Conservation (phyloP, 2,113 vertebrate genomes). For the Callaeas wilsoni region DNA sequence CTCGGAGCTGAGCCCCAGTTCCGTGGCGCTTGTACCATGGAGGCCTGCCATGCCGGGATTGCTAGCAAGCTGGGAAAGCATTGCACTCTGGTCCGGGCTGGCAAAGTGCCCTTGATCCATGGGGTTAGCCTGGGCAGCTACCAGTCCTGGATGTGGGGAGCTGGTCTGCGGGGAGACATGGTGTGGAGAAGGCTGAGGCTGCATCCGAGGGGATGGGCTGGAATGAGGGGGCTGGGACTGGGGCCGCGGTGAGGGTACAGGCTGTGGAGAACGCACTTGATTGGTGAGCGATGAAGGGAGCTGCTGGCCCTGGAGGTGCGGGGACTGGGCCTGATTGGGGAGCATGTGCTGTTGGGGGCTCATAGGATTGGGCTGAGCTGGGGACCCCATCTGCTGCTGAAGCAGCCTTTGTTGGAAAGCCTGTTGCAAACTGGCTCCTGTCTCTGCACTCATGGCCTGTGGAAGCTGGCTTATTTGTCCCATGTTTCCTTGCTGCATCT, state of each 20-base stretch:
- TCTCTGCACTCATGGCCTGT: conserved; percentile 74
- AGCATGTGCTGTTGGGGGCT: conserved; percentile 86
- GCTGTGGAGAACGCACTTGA: conserved; percentile 96
- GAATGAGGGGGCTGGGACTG: conserved; percentile 86
- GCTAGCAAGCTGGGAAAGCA: conserved; percentile 88
- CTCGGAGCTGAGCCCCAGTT: conserved; percentile 85
- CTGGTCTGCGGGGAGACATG: conserved; percentile 95
- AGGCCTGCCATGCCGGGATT: conserved; percentile 88
- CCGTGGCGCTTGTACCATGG: conserved; percentile 83
- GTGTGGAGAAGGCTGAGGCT: conserved; percentile 82
- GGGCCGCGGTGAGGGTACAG: conserved; percentile 83
- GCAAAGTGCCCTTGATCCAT: conserved; percentile 87
- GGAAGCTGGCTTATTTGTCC: conserved; percentile 80
- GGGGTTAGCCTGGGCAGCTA: conserved; percentile 81
- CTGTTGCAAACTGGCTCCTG: conserved; percentile 84
- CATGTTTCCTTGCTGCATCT: conserved; percentile 81
- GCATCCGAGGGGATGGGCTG: conserved; percentile 91
- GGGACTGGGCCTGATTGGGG: conserved; percentile 82
- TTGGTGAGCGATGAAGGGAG: conserved; percentile 86
- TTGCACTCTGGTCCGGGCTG: conserved; percentile 89
- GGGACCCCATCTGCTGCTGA: conserved; percentile 88
- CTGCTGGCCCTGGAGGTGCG: conserved; percentile 89
- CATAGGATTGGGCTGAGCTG: conserved; percentile 81
- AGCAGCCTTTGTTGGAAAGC: conserved; percentile 87
- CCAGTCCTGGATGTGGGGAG: conserved; percentile 91